phyloP scores from a whole-genome alignment of 1,140 invertebrate species.

The Aphidius gifuensis region DNA sequence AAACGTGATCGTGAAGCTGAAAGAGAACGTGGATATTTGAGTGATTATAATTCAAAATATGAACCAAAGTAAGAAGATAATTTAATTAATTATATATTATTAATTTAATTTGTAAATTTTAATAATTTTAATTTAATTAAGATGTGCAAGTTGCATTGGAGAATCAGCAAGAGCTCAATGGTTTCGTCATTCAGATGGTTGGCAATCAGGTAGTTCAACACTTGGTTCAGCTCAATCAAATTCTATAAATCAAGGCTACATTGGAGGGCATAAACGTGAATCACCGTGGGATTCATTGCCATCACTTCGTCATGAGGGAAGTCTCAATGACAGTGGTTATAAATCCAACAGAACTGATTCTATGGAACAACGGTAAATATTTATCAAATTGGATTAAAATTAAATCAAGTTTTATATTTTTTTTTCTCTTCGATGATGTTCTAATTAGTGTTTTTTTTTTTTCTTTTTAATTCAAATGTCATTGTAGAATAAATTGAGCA shows the following conservation, averaged over 20 bases:
- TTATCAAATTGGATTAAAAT: neutral
- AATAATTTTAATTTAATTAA: constrained; percentile 1
- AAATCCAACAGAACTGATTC: constrained; percentile 81
- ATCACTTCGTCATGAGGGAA: constrained; percentile 75
- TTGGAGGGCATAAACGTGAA: constrained; percentile 59
- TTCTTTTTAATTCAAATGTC: neutral
- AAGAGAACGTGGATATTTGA: constrained; percentile 76
- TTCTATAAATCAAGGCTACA: constrained; percentile 45
- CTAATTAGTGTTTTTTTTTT: neutral
- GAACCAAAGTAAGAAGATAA: constrained; percentile 15
- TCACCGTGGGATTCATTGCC: constrained; percentile 83
- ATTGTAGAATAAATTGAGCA: too few species aligned
- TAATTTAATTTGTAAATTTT: constrained; percentile 10
- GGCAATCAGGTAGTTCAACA: constrained; percentile 75
- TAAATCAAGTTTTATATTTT: neutral
- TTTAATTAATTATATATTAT: neutral
- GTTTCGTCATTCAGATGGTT: constrained; percentile 83
- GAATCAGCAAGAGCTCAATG: constrained; percentile 80
- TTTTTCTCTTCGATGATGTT: neutral
- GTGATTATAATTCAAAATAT: constrained; percentile 80
- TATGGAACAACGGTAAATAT: constrained; percentile 72
- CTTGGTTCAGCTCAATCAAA: constrained; percentile 60
- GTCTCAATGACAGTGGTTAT: constrained; percentile 80
- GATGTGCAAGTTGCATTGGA: constrained; percentile 80
- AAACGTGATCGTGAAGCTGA: constrained; percentile 61